Conservation (phyloP, 1,140 invertebrate genomes). For the Sitodiplosis mosellana region DNA sequence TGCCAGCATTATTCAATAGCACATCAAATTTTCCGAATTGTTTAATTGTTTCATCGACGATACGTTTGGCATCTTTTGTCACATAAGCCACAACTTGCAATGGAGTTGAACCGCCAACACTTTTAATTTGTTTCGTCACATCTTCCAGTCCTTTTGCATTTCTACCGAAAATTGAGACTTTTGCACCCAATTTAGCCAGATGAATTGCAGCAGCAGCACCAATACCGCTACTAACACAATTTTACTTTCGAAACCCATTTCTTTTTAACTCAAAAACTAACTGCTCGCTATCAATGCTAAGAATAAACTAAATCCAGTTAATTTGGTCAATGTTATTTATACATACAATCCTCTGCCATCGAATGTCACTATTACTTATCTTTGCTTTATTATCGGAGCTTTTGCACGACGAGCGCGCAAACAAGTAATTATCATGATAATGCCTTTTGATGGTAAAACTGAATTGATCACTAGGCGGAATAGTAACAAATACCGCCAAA, state of each 20-base stretch:
- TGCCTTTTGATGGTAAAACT: too few relatives aligned
- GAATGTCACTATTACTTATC: too few relatives aligned
- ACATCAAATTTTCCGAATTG: slow-evolving; percentile 56
- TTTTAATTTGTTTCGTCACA: slow-evolving; percentile 30
- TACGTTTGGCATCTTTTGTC: slow-evolving; percentile 46
- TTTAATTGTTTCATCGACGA: slow-evolving; percentile 47
- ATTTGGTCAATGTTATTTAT: too few relatives aligned
- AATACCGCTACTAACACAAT: slow-evolving; percentile 68
- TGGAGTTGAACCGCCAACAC: not conserved
- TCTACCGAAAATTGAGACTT: slow-evolving; percentile 49
- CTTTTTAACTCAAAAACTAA: too few relatives aligned
- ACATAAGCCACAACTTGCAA: slow-evolving; percentile 33
- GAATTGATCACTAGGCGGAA: too few relatives aligned
- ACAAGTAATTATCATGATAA: too few relatives aligned
- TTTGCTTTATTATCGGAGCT: too few relatives aligned
- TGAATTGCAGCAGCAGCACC: slow-evolving; percentile 61
- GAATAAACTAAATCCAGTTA: too few relatives aligned
- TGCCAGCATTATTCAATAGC: slow-evolving; percentile 76
- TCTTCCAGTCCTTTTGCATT: slow-evolving; percentile 39
- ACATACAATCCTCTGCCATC: too few relatives aligned
- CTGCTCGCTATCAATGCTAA: too few relatives aligned
- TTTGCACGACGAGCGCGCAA: too few relatives aligned
- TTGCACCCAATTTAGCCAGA: slow-evolving; percentile 57
- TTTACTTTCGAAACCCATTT: slow-evolving; percentile 30
- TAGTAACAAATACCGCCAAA: too few relatives aligned